Base-by-base conservation (phyloP, 30 jellyfish, hydroid and myxozoan genomes). In the Aurelia sp. region DNA sequence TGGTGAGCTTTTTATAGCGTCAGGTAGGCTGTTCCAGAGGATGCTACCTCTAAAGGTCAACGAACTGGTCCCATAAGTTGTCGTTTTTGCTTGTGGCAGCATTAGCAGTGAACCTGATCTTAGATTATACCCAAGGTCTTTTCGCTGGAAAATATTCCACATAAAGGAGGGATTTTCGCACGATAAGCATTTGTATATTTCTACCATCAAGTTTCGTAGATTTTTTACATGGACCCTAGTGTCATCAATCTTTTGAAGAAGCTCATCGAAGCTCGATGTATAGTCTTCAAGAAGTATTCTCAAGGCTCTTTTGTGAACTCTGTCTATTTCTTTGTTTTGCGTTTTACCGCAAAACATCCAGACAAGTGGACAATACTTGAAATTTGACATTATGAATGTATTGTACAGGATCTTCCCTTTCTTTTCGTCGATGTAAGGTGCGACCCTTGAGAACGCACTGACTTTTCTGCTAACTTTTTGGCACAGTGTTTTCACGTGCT, bases 291-390 rank as follows among this genome's bases (percentile, higher is more conserved):
- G 78, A 74, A 70, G 47, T 21, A 83, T 59, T 58, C 80, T 35
- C 69, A 83, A 51, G 66, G 92, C 86, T 8, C 86, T 31, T 41
- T 72, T 71, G 27, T 70, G 92, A 47, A 83, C 74, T 11, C 74
- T 82, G 73, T 71, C 53, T 18, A 83, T 76, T 80, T 65, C 37
- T 40, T 70, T 61, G 51, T 27, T 83, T 40, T 73, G 40, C n/a
- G 64, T 48, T 68, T 83, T 59, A 23, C 89, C 88, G 47, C 41
- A 68, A 62, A 21, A 85, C 84, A 85, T 85, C 95, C 95, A 85
- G 71, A 85, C 66, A 40, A 74, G 84, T 12, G 95, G 89, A 76
- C 85, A 65, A 74, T 74, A 85, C 57, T 53, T 74, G 57, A 74
- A 63, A 66, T 85, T 74, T 27, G 95, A 62, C 85, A 73, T 64